Evolutionary conservation across 2,888 invertebrate genomes (phyloP), one percentile per base, ranked within the genome.

Genomic region (Tyria jacobaeae): DNA sequence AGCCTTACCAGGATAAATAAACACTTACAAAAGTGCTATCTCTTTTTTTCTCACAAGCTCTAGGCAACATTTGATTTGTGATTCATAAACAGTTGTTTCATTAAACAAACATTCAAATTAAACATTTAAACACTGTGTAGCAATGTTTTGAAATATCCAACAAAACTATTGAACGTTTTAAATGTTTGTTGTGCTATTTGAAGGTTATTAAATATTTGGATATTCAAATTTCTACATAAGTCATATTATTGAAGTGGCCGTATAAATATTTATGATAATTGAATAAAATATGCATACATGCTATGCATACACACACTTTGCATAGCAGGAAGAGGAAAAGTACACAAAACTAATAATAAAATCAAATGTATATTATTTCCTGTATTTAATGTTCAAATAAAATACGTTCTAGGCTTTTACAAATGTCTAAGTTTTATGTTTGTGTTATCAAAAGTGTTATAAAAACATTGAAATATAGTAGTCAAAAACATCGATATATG

Each of bases 141-240:
- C 21, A 44, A 44, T 44, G 21, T 44, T 44, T 17, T 21, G 12
- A 44, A 12, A 44, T 21, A 44, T 21, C 5, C 21, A 21, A 44
- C 44, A 21, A 12, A 21, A 44, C 21, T 21, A 44, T 44, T 12
- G 21, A 44, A 44, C 12, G 21, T 17, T 44, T 21, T 9, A 44
- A 44, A 17, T 41, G 3, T 44, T 44, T 44, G 21, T 44, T 1
- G 5, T 44, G 44, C 44, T 44, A 44, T 44, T 44, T 44, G 4
- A 44, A 44, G 44, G 44, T 44, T 44, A 44, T 44, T 21, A 44
- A 44, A 21, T 44, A 44, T 44, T 44, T 44, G 21, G 21, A 12
- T 44, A 21, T 44, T 44, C 21, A 21, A 44, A 21, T 21, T 44
- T 2, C 17, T 17, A 41, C 6, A 21, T 12, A 17, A 44, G 6